Evolutionary conservation across 2,797 vertebrate species (phyloP), one percentile per base, ranked within the genome.

Genomic region (Anguilla marmorata): DNA sequence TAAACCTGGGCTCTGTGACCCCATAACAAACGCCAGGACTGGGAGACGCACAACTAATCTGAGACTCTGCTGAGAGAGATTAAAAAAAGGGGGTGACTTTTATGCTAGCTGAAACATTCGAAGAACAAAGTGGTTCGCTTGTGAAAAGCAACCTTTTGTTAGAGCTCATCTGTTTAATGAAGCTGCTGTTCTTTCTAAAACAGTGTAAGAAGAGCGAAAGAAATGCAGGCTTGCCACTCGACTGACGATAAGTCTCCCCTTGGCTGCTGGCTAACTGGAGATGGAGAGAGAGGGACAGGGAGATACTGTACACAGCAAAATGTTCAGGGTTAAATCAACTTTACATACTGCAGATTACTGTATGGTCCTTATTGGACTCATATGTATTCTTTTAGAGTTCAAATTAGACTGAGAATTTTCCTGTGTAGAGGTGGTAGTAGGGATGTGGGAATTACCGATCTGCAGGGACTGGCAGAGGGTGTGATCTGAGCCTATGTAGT

Each of bases 11-110:
- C 76, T 87, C 56, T 45, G 16, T 45, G 74, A 82, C 86, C 86
- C 79, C 33, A 19, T 87, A 87, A 87, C 76, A 72, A 74, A 87
- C 74, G 27, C 74, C 74, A 50, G 30, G n/a, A 56, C 19, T 45
- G n/a, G 76, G 56, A 45, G 52, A 41, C n/a, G 2, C 30, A 50
- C n/a, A 37, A 45, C 76, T 60, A 87, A 82, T 80, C 54, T 60
- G 37, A 76, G 27, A 16, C 6, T n/a, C 50, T 54, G 24, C 54
- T 80, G 74, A 63, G 74, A 60, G 54, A 33, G 12, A 87, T 9
- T 33, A 24, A 27, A 69, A 1, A 27, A 69, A 2, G 21, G 60
- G 69, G 27, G 30, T 33, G 8, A 2, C 3, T 74, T 74, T 76
- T 37, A 76, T 21, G 12, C 33, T 76, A 4, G 12, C 41, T 16